Conservation (phyloP, 2,113 vertebrate species). For the Cranoglanis bouderius region DNA sequence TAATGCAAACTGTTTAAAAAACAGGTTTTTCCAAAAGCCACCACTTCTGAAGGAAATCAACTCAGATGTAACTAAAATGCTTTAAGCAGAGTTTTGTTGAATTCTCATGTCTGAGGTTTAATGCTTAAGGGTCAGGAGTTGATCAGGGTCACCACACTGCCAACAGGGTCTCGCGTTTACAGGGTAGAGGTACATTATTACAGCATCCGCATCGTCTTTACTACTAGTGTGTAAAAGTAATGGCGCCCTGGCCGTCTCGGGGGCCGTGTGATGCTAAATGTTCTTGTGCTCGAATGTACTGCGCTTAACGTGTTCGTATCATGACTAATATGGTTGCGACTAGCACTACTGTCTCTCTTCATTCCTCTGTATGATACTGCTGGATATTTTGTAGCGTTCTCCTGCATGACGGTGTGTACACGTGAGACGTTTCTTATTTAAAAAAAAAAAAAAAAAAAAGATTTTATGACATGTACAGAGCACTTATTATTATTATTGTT, state of each 20-base stretch:
- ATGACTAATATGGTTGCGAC: slow-evolving; percentile 65
- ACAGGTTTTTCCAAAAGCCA: not conserved
- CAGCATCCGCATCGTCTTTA: slow-evolving; percentile 53
- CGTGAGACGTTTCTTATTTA: slow-evolving; percentile 53
- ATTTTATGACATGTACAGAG: slow-evolving; percentile 45
- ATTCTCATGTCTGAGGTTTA: slow-evolving; percentile 7
- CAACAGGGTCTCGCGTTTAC: slow-evolving; percentile 74
- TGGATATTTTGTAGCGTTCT: slow-evolving; percentile 73
- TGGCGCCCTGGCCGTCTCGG: slow-evolving; percentile 54
- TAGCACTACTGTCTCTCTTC: slow-evolving; percentile 59
- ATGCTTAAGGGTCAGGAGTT: slow-evolving; percentile 13
- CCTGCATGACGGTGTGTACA: slow-evolving; percentile 69
- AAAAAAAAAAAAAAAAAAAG: slow-evolving; percentile 24
- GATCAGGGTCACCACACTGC: slow-evolving; percentile 49
- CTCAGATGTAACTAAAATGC: not conserved
- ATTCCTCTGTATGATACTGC: slow-evolving; percentile 61
- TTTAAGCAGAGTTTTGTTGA: not conserved
- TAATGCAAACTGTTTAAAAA: not conserved
- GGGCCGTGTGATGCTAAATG: slow-evolving; percentile 59
- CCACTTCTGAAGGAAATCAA: not conserved
- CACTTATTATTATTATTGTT: slow-evolving; percentile 26
- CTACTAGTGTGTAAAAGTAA: slow-evolving; percentile 52
- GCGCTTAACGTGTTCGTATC: slow-evolving; percentile 68
- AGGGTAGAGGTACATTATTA: slow-evolving; percentile 66
- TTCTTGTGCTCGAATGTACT: slow-evolving; percentile 68